Evolutionary conservation across 2,888 invertebrate species (phyloP).

Genomic region (Macrophya annulata): DNA sequence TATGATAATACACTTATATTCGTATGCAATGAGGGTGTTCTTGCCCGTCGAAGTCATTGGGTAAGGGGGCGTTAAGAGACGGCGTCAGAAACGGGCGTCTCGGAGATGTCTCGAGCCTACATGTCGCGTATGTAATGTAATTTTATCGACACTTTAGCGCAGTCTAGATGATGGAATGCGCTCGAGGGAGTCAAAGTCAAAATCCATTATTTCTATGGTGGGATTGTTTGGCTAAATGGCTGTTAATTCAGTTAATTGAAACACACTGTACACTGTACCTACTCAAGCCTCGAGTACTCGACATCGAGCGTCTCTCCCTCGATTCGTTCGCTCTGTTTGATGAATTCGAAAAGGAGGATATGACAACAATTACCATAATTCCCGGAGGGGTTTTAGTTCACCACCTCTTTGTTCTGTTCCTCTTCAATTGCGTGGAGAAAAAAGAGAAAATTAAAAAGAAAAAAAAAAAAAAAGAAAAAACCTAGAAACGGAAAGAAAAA

Average conservation of each 20-base stretch:
- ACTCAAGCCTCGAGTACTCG: neutral
- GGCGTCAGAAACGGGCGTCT: slow-evolving; percentile 58
- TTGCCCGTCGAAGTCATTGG: slow-evolving; percentile 48
- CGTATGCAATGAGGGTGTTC: slow-evolving; percentile 71
- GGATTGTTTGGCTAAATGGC: slow-evolving; percentile 66
- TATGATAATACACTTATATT: slow-evolving; percentile 78
- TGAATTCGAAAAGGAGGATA: neutral
- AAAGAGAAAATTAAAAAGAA: neutral
- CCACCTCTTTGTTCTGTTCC: neutral
- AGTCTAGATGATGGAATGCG: slow-evolving; percentile 66
- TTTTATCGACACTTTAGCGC: slow-evolving; percentile 71
- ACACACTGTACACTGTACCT: slow-evolving; percentile 31
- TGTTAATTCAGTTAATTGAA: slow-evolving; percentile 68
- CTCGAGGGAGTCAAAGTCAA: slow-evolving; percentile 32
- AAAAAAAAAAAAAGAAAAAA: neutral
- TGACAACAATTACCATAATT: slow-evolving; percentile 13
- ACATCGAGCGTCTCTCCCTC: neutral
- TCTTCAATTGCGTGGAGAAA: neutral
- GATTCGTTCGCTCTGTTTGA: slow-evolving; percentile 21
- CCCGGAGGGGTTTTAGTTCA: neutral
- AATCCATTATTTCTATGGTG: slow-evolving; percentile 46
- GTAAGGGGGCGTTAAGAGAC: slow-evolving; percentile 61
- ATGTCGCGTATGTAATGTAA: slow-evolving; percentile 66
- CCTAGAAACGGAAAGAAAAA: too few relatives aligned
- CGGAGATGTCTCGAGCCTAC: slow-evolving; percentile 61